Evolutionary conservation across 2,888 invertebrate genomes (phyloP).

Genomic region (Tiphia femorata): DNA sequence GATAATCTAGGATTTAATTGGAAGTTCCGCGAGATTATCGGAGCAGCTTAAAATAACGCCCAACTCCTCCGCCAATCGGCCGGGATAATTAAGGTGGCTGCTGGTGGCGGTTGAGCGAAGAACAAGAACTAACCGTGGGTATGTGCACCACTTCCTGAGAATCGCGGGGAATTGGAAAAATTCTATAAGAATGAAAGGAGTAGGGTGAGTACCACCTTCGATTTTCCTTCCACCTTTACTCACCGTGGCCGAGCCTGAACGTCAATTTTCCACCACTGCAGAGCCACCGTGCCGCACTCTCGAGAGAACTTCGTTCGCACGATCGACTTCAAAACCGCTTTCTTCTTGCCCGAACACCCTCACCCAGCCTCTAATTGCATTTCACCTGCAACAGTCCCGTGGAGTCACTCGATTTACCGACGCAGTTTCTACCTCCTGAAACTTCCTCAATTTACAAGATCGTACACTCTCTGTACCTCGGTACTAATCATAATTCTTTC

Average conservation of each 20-base stretch:
- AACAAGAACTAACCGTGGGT: no score
- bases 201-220: constrained; percentile 10
- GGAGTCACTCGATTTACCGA: not conserved
- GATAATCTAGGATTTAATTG: no score
- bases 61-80: no score
- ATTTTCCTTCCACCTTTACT: constrained; percentile 25
- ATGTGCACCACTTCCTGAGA: no score
- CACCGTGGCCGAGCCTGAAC: constrained; percentile 5
- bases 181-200: constrained; percentile 26
- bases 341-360: constrained; percentile 1
- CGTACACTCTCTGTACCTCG: not conserved
- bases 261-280: constrained; percentile 26
- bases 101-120: no score
- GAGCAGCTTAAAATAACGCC: no score
- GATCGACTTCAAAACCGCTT: constrained; percentile 11
- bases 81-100: no score
- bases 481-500: not conserved
- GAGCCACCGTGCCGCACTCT: not conserved
- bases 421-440: no score
- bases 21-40: no score
- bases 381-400: constrained; percentile 1
- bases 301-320: constrained; percentile 2
- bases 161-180: constrained; percentile 30
- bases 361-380: constrained; percentile 7
- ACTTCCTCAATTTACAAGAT: constrained; percentile 3